Conservation (phyloP, 2,113 vertebrate genomes). For the Tiliqua scincoides region DNA sequence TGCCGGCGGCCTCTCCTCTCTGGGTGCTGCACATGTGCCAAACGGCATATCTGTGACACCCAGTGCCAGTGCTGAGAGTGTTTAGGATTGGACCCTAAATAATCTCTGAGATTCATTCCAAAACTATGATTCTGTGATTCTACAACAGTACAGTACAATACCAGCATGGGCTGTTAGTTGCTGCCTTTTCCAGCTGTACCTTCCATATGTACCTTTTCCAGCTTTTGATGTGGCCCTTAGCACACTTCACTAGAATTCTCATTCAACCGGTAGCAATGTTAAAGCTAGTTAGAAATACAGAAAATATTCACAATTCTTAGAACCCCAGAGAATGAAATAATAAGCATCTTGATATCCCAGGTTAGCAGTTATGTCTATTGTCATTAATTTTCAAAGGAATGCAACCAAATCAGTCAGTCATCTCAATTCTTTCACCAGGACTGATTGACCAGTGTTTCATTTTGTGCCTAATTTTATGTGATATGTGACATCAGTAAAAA, state of each 20-base stretch:
- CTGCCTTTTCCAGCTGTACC: too few relatives aligned
- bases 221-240: not conserved
- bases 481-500: slow-evolving; percentile 58
- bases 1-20: too few relatives aligned
- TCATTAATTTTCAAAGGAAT: slow-evolving; percentile 76
- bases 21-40: too few relatives aligned
- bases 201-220: too few relatives aligned
- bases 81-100: too few relatives aligned
- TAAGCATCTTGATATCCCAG: slow-evolving; percentile 61
- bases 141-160: too few relatives aligned
- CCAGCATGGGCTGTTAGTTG: too few relatives aligned
- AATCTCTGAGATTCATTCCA: too few relatives aligned
- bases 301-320: slow-evolving; percentile 25
- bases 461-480: slow-evolving; percentile 70
- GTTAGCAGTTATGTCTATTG: slow-evolving; percentile 70
- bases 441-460: slow-evolving; percentile 71
- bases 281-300: not conserved
- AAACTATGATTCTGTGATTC: too few relatives aligned
- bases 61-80: too few relatives aligned
- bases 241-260: not conserved
- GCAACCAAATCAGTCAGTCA: slow-evolving; percentile 66
- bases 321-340: slow-evolving; percentile 52
- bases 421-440: slow-evolving; percentile 66
- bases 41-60: too few relatives aligned
- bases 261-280: not conserved